phyloP scores from a whole-genome alignment of 2,113 vertebrate species.

The cattle (Bos taurus) region ARS-UCD2.0 NC_037345.1:12199001-12199500 shows the following conservation, averaged over 20 bases:
- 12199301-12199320: accelerated
- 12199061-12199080: accelerated
- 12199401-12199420: not conserved
- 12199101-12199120: not conserved
- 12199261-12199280: not conserved
- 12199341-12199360: accelerated
- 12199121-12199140: not conserved
- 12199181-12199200: not conserved
- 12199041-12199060: not conserved
- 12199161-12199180: not conserved
- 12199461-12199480: not conserved
- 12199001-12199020: accelerated
- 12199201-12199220: not conserved
- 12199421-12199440: not conserved
- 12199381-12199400: accelerated
- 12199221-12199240: not conserved
- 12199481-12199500: not conserved
- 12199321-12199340: not conserved
- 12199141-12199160: accelerated
- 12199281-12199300: not conserved
- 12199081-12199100: not conserved
- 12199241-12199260: too few species aligned
- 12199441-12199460: not conserved
- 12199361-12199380: not conserved
- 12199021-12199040: not conserved